Percentiles rank a stretch among this genome's conserved stretches.
phyloP scores from a whole-genome alignment of 2,797 vertebrate genomes.

The Clarias fuscus region DNA sequence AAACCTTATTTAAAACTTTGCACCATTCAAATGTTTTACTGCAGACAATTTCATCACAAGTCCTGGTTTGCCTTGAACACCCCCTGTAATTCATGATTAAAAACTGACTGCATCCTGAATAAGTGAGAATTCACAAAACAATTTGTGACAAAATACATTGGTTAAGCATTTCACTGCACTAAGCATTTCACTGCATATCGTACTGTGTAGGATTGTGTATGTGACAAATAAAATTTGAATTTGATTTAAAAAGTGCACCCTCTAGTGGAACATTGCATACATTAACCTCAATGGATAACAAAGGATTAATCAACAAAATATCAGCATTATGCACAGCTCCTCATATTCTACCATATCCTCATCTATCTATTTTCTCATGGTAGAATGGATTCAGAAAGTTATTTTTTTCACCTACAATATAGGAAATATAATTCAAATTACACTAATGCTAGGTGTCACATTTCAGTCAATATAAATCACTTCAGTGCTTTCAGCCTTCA shows the following conservation, averaged over 20 bases:
- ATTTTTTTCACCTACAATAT: neutral
- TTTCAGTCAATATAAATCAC: neutral
- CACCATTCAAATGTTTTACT: too few species aligned
- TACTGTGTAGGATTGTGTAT: too few species aligned
- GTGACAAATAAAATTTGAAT: too few species aligned
- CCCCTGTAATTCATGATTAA: neutral
- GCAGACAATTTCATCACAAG: too few species aligned
- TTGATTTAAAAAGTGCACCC: slow-evolving; percentile 9
- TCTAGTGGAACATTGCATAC: slow-evolving; percentile 17
- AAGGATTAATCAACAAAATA: neutral
- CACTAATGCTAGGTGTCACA: neutral
- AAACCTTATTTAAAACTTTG: too few species aligned
- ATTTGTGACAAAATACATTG: neutral
- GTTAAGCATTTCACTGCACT: too few species aligned
- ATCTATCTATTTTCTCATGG: neutral
- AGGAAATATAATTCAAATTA: neutral
- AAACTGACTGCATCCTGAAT: neutral
- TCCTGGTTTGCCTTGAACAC: too few species aligned
- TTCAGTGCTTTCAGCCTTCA: neutral
- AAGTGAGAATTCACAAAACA: neutral
- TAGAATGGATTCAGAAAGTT: neutral
- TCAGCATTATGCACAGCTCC: neutral
- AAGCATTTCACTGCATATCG: too few species aligned
- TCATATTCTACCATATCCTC: neutral
- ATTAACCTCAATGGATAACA: neutral